Evolutionary conservation across 2,797 vertebrate genomes (phyloP).

Genomic region (Cyprinella venusta): DNA sequence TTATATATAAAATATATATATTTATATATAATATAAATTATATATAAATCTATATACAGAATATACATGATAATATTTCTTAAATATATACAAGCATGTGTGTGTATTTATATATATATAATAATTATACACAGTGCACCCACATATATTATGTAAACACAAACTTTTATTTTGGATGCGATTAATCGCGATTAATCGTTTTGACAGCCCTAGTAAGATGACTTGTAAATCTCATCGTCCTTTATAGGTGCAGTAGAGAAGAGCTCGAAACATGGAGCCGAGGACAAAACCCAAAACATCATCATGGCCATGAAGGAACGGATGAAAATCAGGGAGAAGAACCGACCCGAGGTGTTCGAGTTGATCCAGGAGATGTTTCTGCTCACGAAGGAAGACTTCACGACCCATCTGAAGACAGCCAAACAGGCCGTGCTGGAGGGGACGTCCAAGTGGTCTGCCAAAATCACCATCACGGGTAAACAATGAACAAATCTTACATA

Average conservation of each 20-base stretch:
- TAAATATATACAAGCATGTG: too few relatives aligned
- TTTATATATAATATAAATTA: too few relatives aligned
- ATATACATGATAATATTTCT: too few relatives aligned
- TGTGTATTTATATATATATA: too few relatives aligned
- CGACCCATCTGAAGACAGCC: conserved; percentile 88
- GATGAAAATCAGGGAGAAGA: conserved; percentile 98
- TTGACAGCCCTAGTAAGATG: too few relatives aligned
- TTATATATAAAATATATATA: too few relatives aligned
- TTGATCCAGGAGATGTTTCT: conserved; percentile 96
- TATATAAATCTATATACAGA: too few relatives aligned
- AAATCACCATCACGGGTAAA: conserved; percentile 94
- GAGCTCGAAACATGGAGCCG: conserved; percentile 96
- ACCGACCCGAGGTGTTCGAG: conserved; percentile 94
- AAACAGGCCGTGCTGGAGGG: conserved; percentile 96
- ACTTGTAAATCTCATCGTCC: not conserved
- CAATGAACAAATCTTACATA: not conserved
- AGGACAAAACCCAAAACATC: conserved; percentile 97
- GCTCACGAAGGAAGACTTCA: conserved; percentile 91
- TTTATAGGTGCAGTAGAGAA: conserved; percentile 94
- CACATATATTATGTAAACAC: too few relatives aligned
- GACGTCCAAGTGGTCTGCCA: conserved; percentile 98
- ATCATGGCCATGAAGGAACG: conserved; percentile 98
- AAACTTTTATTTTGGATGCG: too few relatives aligned
- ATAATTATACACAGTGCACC: too few relatives aligned
- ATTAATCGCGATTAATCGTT: too few relatives aligned